Conservation (phyloP, 2,888 invertebrate genomes). For the Melipona bicolor region DNA sequence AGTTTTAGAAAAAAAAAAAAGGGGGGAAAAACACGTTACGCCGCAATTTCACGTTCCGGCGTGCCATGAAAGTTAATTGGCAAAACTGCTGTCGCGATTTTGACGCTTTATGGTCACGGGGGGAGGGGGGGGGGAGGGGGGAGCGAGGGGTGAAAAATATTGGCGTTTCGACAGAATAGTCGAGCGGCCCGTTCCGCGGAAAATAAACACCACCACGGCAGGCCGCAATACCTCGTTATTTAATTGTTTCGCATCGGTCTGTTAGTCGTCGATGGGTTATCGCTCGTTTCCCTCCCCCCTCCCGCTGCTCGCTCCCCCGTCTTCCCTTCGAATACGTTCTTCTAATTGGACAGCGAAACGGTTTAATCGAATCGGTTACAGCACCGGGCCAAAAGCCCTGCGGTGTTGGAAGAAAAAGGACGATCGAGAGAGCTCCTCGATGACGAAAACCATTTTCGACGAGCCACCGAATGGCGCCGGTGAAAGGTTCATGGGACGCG, state of each 20-base stretch:
- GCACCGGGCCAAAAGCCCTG: slow-evolving; percentile 10
- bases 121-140: no score
- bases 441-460: background rate
- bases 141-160: slow-evolving; percentile 54
- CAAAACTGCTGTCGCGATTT: slow-evolving; percentile 57
- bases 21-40: background rate
- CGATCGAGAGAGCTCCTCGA: background rate
- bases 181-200: slow-evolving; percentile 17
- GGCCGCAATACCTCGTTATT: slow-evolving; percentile 53
- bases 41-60: slow-evolving; percentile 35
- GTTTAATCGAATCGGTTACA: slow-evolving; percentile 21
- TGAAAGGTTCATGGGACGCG: background rate
- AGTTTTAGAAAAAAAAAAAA: background rate
- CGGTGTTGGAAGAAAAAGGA: slow-evolving; percentile 20
- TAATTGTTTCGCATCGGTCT: slow-evolving; percentile 52
- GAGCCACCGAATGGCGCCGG: background rate
- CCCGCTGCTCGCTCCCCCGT: background rate
- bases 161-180: slow-evolving; percentile 48
- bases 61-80: slow-evolving; percentile 55
- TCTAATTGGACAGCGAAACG: slow-evolving; percentile 23
- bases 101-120: slow-evolving; percentile 50
- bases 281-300: background rate
- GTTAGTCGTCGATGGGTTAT: slow-evolving; percentile 22
- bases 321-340: slow-evolving; percentile 1
- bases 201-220: slow-evolving; percentile 50